These are phyloP conservation scores for Leptinotarsa texana DNA, from an alignment of 1,140 invertebrate genomes.

Conservation along the genomic window DNA sequence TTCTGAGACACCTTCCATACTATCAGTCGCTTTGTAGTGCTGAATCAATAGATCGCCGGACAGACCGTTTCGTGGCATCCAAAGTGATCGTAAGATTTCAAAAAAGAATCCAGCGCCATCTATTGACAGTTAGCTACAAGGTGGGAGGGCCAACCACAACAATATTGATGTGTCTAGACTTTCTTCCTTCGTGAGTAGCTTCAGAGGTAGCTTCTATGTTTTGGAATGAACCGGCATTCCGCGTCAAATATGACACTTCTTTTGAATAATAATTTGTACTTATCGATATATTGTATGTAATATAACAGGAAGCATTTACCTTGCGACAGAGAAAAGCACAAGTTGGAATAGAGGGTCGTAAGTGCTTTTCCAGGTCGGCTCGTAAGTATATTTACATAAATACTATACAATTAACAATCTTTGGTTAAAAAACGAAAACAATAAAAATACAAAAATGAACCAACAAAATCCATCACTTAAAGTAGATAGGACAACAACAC, in stretches of 20 bases:
- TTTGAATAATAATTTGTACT: conserved; percentile 48
- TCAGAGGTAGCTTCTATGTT: conserved; percentile 45
- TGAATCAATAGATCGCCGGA: conserved; percentile 24
- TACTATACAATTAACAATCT: conserved; percentile 54
- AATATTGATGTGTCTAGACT: background rate
- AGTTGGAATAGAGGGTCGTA: conserved; percentile 10
- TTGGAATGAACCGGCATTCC: conserved; percentile 45
- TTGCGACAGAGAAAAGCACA: conserved; percentile 39
- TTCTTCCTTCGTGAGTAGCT: background rate
- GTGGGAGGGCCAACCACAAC: no score
- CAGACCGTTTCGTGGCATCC: background rate
- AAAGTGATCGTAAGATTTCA: no score
- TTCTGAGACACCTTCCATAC: background rate
- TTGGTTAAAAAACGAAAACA: conserved; percentile 48
- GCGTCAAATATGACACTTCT: conserved; percentile 39
- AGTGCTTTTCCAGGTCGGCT: background rate
- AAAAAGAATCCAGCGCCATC: no score
- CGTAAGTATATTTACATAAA: conserved; percentile 49
- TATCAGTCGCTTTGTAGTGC: conserved; percentile 30
- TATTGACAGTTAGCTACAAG: no score
- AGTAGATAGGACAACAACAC: conserved; percentile 14
- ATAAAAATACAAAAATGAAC: conserved; percentile 29
- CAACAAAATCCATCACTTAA: conserved; percentile 29
- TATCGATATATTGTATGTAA: conserved; percentile 50
- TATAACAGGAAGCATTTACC: conserved; percentile 52